Percentiles rank a stretch among this genome's conserved stretches.
These are phyloP conservation scores for Pogonophryne albipinna DNA, from an alignment of 2,797 vertebrate species.

Conservation along the genomic window DNA sequence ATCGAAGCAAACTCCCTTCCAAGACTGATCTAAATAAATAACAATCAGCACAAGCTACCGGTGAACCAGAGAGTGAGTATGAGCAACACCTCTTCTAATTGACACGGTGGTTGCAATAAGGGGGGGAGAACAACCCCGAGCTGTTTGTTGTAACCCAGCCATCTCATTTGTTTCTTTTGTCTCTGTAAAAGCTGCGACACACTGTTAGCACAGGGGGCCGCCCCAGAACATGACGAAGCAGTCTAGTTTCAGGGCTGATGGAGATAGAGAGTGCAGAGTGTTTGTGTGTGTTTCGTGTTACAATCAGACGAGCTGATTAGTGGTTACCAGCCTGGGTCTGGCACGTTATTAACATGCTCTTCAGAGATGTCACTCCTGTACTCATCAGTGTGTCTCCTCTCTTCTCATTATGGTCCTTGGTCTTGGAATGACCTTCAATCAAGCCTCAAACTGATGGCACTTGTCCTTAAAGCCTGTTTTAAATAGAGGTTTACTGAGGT, in stretches of 20 bases:
- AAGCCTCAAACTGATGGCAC: too few relatives aligned
- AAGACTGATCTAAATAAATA: conserved; percentile 66
- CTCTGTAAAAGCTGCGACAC: conserved; percentile 69
- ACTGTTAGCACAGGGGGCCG: conserved; percentile 65
- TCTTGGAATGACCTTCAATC: too few relatives aligned
- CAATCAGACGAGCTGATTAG: conserved; percentile 79
- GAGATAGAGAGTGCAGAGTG: conserved; percentile 59
- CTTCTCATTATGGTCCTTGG: conserved; percentile 18
- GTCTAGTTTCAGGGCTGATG: conserved; percentile 62
- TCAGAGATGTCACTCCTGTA: conserved; percentile 70
- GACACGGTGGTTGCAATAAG: conserved; percentile 50
- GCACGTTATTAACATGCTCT: conserved; percentile 78
- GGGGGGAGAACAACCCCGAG: conserved; percentile 64
- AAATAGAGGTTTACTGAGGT: too few relatives aligned
- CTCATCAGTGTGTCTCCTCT: conserved; percentile 59
- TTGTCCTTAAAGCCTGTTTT: too few relatives aligned
- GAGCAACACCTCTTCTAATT: conserved; percentile 71
- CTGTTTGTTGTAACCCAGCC: conserved; percentile 73
- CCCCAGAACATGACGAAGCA: conserved; percentile 66
- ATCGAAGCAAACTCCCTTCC: conserved; percentile 44
- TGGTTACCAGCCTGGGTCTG: conserved; percentile 74
- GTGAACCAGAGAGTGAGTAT: conserved; percentile 56
- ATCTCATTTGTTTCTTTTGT: conserved; percentile 81
- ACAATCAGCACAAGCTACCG: conserved; percentile 61
- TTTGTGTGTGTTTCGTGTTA: conserved; percentile 48